These are phyloP conservation scores for Lysandra coridon DNA, from an alignment of 2,888 invertebrate species.

Conservation along the genomic window DNA sequence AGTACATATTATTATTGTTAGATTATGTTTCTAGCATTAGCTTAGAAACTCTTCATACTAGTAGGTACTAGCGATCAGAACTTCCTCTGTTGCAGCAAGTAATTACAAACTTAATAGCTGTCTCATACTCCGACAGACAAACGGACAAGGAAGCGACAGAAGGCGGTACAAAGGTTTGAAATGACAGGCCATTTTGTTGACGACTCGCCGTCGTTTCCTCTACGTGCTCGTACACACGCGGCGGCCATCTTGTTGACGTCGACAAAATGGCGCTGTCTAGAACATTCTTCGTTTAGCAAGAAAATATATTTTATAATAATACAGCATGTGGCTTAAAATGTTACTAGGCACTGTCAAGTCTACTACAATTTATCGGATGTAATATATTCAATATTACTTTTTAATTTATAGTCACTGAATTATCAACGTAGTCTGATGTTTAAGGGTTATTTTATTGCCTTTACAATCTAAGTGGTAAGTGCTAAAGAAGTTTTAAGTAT, in stretches of 20 bases:
- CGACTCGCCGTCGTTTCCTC: slow-evolving; percentile 57
- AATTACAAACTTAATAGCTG: slow-evolving; percentile 7
- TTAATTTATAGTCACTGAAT: no score
- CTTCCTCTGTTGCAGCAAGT: not conserved
- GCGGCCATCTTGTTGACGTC: slow-evolving; percentile 19
- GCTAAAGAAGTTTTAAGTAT: no score
- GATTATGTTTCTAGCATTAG: no score
- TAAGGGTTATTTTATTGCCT: no score
- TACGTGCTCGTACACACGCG: slow-evolving; percentile 45
- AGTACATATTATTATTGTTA: no score
- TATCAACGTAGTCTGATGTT: no score
- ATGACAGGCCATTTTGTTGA: slow-evolving; percentile 70
- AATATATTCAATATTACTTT: no score
- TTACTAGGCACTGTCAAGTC: no score
- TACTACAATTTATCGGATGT: no score
- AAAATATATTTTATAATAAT: not conserved
- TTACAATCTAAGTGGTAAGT: no score
- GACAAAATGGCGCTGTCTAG: not conserved
- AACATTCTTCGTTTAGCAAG: not conserved
- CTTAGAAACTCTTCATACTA: no score
- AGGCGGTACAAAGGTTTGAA: slow-evolving; percentile 54
- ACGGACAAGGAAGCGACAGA: slow-evolving; percentile 38
- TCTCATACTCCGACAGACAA: not conserved
- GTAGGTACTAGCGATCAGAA: not conserved
- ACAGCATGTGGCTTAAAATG: no score